Evolutionary conservation across 2,113 vertebrate species (phyloP).

Genomic region (Trinectes maculatus): DNA sequence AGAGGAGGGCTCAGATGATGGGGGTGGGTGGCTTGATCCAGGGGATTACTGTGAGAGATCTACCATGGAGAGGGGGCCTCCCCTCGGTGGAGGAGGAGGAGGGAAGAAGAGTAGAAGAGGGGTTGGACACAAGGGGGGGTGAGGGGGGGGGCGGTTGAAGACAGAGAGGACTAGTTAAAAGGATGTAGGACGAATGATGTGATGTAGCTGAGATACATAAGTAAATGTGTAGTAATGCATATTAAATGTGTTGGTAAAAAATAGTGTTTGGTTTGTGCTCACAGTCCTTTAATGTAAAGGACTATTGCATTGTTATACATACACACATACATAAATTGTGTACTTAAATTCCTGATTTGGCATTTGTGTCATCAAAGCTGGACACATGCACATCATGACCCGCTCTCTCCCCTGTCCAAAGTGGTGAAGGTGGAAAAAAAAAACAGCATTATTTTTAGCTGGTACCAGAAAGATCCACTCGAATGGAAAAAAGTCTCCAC

Average conservation of each 20-base stretch:
- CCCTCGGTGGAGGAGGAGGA: constrained; percentile 10
- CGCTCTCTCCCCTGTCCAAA: no score
- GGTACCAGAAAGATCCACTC: constrained; percentile 1
- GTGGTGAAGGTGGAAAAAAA: no score
- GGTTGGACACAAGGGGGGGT: not conserved
- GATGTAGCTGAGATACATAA: no score
- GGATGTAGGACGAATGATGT: not conserved
- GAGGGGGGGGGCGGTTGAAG: not conserved
- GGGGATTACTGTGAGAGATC: constrained; percentile 77
- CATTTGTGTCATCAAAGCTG: no score
- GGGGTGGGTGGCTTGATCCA: constrained; percentile 66
- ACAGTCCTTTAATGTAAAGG: no score
- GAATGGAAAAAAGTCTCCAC: not conserved
- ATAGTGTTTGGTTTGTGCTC: no score
- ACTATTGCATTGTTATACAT: no score
- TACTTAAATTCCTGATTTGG: no score
- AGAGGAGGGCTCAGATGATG: constrained; percentile 27
- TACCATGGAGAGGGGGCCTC: constrained; percentile 50
- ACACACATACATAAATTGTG: no score
- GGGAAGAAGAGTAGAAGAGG: not conserved
- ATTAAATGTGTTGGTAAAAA: no score
- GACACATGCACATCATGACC: no score
- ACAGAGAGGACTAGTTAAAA: not conserved
- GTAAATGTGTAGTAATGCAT: no score
- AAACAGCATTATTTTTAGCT: constrained; percentile 13